Evolutionary conservation across 1,140 invertebrate species (phyloP), one percentile per base, ranked within the genome.

Genomic region (Fopius arisanus): DNA sequence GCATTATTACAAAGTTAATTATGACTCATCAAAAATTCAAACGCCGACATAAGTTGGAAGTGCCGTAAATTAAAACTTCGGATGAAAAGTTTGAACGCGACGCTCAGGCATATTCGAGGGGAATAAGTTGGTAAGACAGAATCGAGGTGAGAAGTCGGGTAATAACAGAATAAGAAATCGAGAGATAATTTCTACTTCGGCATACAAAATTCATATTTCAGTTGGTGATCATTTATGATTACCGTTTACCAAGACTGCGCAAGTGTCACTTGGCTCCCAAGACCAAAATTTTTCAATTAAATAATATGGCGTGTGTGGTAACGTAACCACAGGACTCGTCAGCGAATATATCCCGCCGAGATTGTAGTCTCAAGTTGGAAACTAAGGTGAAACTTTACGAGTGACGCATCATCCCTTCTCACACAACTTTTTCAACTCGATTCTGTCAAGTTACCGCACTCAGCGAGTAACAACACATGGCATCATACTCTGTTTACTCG

Each of bases 341-440:
- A 51, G 43, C n/a, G 14, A 51, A n/a, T n/a, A n/a, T 5, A 26
- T 26, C 6, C 19, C 14, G 12, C 23, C 19, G 54, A 59, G 10
- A 59, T 59, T 59, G 5, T 59, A 23, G 54, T 59, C 23, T 19
- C 5, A 69, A 48, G 3, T 69, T 69, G 3, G 12, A 16, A 69
- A 54, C 40, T 69, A 16, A 51, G 41, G 16, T 48, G n/a, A 26
- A 69, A 69, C 67, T 69, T 14, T 19, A 66, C 28, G 3, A 16
- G 4, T n/a, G 10, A 37, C 26, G 31, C 59, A 31, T 28, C 63
- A 21, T 66, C 21, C 21, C 21, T 41, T 26, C n/a, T 51, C 48
- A 29, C 10, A 10, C 48, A 51, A 54, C 19, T 51, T 69, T 54
- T 69, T 69, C 12, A 51, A 69, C 67, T 54, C 21, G 37, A 67